Conservation (phyloP, 2,888 invertebrate species). For the Pristionchus arcanus region DNA sequence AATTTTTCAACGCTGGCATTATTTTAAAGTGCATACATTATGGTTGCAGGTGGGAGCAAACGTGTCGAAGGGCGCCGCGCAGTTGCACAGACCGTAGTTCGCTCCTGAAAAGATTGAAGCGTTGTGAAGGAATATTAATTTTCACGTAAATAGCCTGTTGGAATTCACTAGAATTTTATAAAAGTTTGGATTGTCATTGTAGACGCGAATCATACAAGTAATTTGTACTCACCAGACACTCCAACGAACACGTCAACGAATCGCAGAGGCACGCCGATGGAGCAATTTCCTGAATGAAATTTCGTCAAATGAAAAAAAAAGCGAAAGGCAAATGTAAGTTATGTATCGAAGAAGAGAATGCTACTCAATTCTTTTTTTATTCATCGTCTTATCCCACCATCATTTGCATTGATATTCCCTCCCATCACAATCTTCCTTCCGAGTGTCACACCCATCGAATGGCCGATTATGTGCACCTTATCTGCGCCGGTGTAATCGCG, state of each 20-base stretch:
- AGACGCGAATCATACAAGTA: too few species aligned
- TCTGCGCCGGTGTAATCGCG: neutral
- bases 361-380: too few species aligned
- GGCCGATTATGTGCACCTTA: neutral
- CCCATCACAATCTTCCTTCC: neutral
- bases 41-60: neutral
- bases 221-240: neutral
- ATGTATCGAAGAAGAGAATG: too few species aligned
- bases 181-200: too few species aligned
- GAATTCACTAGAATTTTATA: too few species aligned
- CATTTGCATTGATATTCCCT: neutral
- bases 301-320: too few species aligned
- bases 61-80: neutral
- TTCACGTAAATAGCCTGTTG: too few species aligned
- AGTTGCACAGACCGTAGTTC: neutral
- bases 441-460: neutral
- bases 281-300: neutral
- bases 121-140: neutral
- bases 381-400: neutral
- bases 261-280: neutral
- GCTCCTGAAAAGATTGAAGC: neutral
- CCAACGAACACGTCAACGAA: constrained; percentile 3
- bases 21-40: neutral
- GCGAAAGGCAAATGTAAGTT: too few species aligned
- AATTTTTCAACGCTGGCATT: neutral